Evolutionary conservation across 2,797 vertebrate species (phyloP), one percentile per base, ranked within the genome.

Genomic region (Serranus cabrilla): DNA sequence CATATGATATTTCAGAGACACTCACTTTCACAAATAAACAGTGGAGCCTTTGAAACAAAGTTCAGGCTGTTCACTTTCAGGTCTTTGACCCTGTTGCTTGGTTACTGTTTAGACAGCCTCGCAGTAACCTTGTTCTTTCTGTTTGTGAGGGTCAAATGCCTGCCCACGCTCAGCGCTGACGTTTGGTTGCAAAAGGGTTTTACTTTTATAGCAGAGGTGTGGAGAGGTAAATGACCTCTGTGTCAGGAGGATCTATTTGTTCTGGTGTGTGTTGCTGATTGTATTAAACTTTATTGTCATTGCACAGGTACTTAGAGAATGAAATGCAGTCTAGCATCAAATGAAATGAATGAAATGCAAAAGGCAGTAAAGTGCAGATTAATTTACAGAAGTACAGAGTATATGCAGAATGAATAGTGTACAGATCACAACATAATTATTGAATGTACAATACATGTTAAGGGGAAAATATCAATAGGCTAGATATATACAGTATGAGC

Each of bases 41-140:
- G 18, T n/a, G 34, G n/a, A 66, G 69, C 62, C n/a, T 59, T 78
- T 74, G 27, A 80, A 82, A 40, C 76, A 58, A 60, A 76, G 86
- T 83, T 55, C 71, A 86, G 62, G 12, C 11, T 42, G 50, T 39
- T 80, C 25, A 17, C 31, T 50, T 20, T 31, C 76, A 78, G 94
- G 93, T 93, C 95, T 91, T 92, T 96, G 93, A 95, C 94, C 94
- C 5, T 71, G 88, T 70, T 78, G 87, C 84, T 81, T 92, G 83
- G 95, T 95, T 95, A 95, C 80, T 96, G 85, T 93, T 93, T 94
- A 87, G 69, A 83, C 82, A 87, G 80, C 73, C 74, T 82, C 14
- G 58, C 25, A 51, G 21, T 59, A 67, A 62, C 87, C 82, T 89
- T 72, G 80, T 43, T 37, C 55, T 43, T 71, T 68, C 62, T 77